Base-by-base conservation (phyloP, 2,888 invertebrate species). In the Cataglyphis livida region DNA sequence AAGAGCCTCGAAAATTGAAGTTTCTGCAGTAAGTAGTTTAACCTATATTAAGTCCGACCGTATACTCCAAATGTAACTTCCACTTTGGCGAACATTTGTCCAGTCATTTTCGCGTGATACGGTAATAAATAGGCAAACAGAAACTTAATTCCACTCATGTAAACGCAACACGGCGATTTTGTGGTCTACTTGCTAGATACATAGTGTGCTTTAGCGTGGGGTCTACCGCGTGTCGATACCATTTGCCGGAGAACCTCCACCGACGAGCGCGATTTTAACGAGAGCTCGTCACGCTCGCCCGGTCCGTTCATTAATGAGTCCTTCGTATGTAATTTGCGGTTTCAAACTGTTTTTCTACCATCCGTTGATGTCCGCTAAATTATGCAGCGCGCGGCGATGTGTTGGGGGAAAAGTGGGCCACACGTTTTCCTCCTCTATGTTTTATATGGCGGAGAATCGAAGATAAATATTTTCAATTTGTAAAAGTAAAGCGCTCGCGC, bases 291-390 rank as follows among this genome's bases (percentile, higher is more conserved):
- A 79, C 78, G 78, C 78, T 79, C 78, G 21, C 59, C 44, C 73
- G 32, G 41, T 32, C 44, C 44, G 73, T 71, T 71, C 78, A 59
- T 79, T 79, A 79, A 70, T 57, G 78, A 79, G 78, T 71, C 73
- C 71, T 71, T 78, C 71, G 78, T 71, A 59, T 59, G 78, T 79
- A 79, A 79, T 79, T 79, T 79, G 78, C 73, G 78, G 73, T 71
- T 71, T 71, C 78, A 44, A 78, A 59, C 78, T 71, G 71, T 71
- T 79, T 79, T 79, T 79, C 73, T 71, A 32, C 38, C 48, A 54
- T 38, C 21, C 18, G 41, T 10, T 32, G 78, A 21, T 78, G 78
- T 59, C 44, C 59, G 73, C 44, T 79, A 44, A 79, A 79, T 79
- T 79, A 71, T 79, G 41, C 73, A 79, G 21, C 44, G 32, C 59